Evolutionary conservation across 2,888 invertebrate genomes (phyloP).

Genomic region (Hyalella azteca): DNA sequence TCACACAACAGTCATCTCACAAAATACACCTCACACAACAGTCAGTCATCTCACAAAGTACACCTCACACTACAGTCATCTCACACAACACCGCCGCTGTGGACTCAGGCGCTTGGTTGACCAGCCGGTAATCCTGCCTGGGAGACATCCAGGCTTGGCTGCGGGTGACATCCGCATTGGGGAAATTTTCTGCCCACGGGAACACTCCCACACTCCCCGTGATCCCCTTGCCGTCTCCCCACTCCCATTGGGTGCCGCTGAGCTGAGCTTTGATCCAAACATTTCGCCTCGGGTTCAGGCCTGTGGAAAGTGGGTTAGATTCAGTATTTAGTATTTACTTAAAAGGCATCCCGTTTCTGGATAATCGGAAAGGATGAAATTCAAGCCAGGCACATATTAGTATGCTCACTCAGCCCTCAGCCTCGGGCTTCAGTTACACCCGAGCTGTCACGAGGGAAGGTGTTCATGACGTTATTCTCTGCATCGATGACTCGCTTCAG

Average conservation of each 20-base stretch:
- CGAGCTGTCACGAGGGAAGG: not conserved
- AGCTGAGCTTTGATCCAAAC: not conserved
- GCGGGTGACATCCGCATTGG: not conserved
- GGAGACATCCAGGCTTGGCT: not conserved
- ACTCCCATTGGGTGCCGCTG: not conserved
- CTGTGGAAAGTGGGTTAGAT: not conserved
- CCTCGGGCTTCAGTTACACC: no score
- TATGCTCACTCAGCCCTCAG: not conserved
- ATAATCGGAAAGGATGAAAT: not conserved
- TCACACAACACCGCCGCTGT: not conserved
- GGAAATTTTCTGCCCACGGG: not conserved
- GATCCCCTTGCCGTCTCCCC: not conserved
- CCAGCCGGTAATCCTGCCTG: not conserved
- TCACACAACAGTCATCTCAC: not conserved
- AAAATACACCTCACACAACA: not conserved
- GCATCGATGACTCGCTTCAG: no score
- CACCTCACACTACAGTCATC: not conserved
- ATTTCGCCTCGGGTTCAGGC: not conserved
- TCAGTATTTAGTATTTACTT: not conserved
- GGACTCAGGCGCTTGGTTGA: not conserved
- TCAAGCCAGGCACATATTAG: not conserved
- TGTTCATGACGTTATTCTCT: no score
- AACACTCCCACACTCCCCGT: not conserved
- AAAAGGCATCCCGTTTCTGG: not conserved
- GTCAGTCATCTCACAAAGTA: no score